phyloP scores from a whole-genome alignment of 2,797 vertebrate species.

The Tragopan temminckii region DNA sequence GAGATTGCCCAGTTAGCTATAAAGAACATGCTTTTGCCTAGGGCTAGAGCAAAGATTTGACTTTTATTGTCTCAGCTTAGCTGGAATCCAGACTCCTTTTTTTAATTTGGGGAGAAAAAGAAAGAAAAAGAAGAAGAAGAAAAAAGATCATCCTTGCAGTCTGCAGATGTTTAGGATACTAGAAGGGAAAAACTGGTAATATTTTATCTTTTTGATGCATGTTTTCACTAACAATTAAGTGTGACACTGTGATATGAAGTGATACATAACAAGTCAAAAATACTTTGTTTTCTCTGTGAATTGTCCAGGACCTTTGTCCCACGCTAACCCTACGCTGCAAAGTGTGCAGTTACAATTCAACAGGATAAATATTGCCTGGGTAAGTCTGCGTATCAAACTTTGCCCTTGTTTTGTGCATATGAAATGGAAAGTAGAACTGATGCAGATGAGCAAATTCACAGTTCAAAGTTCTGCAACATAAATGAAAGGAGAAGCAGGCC shows the following conservation, averaged over 20 bases:
- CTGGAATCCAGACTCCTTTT: neutral
- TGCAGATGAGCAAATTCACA: neutral
- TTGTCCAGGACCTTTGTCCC: neutral
- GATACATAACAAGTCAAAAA: neutral
- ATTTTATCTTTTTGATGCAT: neutral
- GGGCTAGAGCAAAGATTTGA: neutral
- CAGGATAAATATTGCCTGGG: neutral
- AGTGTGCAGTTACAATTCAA: neutral
- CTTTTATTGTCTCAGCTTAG: neutral
- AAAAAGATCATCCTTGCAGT: neutral
- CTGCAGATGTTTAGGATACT: neutral
- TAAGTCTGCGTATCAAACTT: neutral
- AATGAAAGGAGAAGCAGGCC: conserved; percentile 28
- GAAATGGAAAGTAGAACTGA: neutral
- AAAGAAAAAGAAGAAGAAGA: neutral
- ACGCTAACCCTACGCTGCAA: neutral
- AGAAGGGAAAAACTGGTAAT: neutral
- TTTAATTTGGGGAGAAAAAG: neutral
- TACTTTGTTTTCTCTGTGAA: neutral
- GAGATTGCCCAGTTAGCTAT: neutral
- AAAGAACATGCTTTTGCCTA: neutral
- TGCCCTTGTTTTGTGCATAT: neutral
- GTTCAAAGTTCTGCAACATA: conserved; percentile 33
- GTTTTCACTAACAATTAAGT: neutral
- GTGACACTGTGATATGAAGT: neutral